Percentiles rank a stretch among this genome's conserved stretches.
Evolutionary conservation across 2,113 vertebrate species (phyloP).

Genomic region (human): DNA sequence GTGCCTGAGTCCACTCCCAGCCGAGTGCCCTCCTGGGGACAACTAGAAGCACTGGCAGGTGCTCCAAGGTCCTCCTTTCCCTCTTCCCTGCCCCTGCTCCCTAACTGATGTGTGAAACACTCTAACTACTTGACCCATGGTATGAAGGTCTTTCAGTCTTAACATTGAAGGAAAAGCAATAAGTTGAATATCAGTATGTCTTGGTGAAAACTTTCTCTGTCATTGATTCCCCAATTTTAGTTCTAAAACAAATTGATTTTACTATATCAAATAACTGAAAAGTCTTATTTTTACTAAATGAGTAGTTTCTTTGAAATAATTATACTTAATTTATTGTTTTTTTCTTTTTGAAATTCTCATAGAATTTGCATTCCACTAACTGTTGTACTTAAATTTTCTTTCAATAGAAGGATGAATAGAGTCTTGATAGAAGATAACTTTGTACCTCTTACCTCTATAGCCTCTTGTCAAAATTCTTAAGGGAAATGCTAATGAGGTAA

Average conservation of each 20-base stretch:
- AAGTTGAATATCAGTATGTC: neutral
- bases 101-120: neutral
- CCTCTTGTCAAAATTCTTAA: constrained; percentile 57
- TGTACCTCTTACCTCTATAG: constrained; percentile 35
- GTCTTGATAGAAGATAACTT: neutral
- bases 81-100: neutral
- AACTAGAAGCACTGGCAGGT: neutral
- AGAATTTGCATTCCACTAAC: constrained; percentile 49
- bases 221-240: neutral
- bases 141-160: neutral
- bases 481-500: constrained; percentile 58
- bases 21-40: accelerated
- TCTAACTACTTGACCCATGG: neutral
- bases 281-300: neutral
- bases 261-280: neutral
- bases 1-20: no score
- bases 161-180: neutral
- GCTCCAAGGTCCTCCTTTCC: neutral
- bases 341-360: neutral
- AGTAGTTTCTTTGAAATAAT: neutral
- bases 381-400: constrained; percentile 61
- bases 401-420: constrained; percentile 28
- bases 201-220: neutral
- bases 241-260: neutral
- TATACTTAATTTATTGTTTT: neutral